Percentiles rank a stretch among this genome's conserved stretches.
These are phyloP conservation scores for Patiria miniata DNA, from an alignment of 35 echinoderm and acorn worm species.

Conservation along the genomic window DNA sequence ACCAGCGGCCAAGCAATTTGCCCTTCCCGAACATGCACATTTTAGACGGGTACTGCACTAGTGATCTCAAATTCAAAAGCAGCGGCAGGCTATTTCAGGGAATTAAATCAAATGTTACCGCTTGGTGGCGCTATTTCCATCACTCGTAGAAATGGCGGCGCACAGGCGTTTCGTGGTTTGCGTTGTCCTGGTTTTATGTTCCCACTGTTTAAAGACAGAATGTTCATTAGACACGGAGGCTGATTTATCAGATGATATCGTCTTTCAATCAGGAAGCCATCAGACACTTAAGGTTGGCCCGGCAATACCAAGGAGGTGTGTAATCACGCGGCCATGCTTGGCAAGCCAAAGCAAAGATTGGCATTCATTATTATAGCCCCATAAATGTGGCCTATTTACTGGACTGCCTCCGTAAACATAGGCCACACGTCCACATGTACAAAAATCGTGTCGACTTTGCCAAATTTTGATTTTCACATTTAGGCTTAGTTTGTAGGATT, in stretches of 20 bases:
- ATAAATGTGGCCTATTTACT: background rate
- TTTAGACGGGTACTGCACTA: no score
- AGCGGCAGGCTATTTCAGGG: no score
- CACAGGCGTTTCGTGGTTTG: background rate
- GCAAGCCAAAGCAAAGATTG: background rate
- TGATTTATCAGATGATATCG: background rate
- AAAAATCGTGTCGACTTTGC: no score
- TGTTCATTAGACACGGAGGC: background rate
- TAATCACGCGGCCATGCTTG: background rate
- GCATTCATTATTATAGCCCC: no score
- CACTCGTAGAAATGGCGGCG: constrained; percentile 11
- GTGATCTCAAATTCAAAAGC: no score
- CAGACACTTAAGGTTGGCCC: constrained; percentile 19
- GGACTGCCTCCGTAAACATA: no score
- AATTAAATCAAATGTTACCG: no score
- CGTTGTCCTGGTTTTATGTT: background rate
- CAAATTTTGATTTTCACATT: no score
- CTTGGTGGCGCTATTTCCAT: constrained; percentile 12
- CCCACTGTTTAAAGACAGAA: background rate
- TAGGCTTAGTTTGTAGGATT: no score
- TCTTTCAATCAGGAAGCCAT: constrained; percentile 22
- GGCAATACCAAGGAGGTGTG: constrained; percentile 31
- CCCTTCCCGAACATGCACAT: no score
- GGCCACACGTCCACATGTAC: no score
- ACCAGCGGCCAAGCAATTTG: no score